phyloP scores from a whole-genome alignment of 2,888 invertebrate genomes.

The Nemapogon koenigi region DNA sequence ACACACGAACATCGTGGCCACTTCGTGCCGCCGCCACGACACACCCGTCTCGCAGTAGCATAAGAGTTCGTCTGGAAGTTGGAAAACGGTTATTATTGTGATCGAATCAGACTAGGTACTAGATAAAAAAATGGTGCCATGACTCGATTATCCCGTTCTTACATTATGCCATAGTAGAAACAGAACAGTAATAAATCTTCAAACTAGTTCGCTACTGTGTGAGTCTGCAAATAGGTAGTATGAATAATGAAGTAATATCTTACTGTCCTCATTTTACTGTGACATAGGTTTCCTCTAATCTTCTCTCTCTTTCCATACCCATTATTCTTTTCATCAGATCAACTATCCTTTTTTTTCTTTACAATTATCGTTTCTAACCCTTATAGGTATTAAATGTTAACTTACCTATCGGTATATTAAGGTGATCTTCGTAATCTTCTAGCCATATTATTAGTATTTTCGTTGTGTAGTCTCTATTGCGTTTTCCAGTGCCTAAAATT shows the following conservation, averaged over 20 bases:
- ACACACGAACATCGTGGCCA: conserved; percentile 53
- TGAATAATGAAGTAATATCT: too few species aligned
- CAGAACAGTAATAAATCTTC: too few species aligned
- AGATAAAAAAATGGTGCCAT: too few species aligned
- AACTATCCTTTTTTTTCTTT: background rate
- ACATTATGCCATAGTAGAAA: too few species aligned
- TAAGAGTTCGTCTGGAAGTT: conserved; percentile 72
- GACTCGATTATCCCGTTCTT: too few species aligned
- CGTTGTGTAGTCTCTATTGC: conserved; percentile 66
- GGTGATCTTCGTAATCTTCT: conserved; percentile 93
- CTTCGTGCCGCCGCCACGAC: conserved; percentile 69
- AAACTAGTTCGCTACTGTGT: too few species aligned
- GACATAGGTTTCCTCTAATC: too few species aligned
- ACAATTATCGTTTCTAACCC: background rate
- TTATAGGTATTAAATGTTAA: conserved; percentile 10
- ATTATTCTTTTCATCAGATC: too few species aligned
- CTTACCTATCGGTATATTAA: conserved; percentile 85
- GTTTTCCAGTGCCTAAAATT: conserved; percentile 43
- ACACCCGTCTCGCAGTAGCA: conserved; percentile 83
- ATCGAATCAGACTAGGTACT: background rate
- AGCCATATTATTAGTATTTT: conserved; percentile 95
- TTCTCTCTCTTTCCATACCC: too few species aligned
- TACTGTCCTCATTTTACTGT: too few species aligned
- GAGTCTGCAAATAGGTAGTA: too few species aligned
- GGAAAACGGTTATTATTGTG: background rate